phyloP scores from a whole-genome alignment of 2,888 invertebrate genomes.

The Clitarchus hookeri region DNA sequence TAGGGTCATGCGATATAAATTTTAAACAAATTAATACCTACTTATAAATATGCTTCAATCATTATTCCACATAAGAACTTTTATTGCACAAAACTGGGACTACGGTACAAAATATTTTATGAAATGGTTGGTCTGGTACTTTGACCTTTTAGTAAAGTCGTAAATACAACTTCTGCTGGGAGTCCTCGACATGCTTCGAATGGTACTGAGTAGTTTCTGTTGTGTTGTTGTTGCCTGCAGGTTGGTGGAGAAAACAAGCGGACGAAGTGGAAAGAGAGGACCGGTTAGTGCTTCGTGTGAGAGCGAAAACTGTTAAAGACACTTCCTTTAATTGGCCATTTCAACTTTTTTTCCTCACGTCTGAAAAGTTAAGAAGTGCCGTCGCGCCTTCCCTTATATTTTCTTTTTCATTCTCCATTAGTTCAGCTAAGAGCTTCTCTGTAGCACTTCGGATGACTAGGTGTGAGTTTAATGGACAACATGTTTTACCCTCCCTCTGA shows the following conservation, averaged over 20 bases:
- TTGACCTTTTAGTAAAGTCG: no score
- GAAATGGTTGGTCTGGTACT: no score
- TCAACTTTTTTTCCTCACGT: not conserved
- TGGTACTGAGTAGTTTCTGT: not conserved
- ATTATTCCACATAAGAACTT: no score
- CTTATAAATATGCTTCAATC: no score
- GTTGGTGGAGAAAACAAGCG: not conserved
- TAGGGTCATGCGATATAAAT: no score
- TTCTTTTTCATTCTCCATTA: not conserved
- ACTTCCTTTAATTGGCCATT: conserved; percentile 6
- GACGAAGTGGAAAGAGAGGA: not conserved
- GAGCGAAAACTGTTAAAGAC: not conserved
- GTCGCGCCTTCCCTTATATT: not conserved
- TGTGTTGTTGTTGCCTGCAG: not conserved
- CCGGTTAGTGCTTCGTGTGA: no score
- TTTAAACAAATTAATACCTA: no score
- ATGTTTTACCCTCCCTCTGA: not conserved
- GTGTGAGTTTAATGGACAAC: not conserved
- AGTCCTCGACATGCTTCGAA: not conserved
- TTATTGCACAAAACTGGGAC: no score
- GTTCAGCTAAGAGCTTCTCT: not conserved
- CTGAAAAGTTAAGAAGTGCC: conserved; percentile 1
- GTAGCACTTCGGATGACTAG: not conserved
- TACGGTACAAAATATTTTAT: no score
- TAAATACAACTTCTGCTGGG: no score